These are phyloP conservation scores for Rhorus exstirpatorius DNA, from an alignment of 2,888 invertebrate species.

Conservation along the genomic window DNA sequence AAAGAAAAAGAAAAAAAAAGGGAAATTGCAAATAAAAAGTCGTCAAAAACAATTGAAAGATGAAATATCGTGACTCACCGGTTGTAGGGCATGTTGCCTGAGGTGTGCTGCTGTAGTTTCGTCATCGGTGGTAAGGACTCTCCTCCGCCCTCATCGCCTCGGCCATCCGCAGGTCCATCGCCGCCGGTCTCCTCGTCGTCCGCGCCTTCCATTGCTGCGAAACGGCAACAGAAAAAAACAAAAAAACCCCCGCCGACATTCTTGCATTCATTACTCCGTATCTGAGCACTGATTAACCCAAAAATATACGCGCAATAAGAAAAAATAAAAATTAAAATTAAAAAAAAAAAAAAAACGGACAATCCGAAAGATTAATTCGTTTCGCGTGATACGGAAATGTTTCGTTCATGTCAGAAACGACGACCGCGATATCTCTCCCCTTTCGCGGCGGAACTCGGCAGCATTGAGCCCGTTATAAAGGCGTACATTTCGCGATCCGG, in stretches of 20 bases:
- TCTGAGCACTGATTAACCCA: background rate
- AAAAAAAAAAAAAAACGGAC: too few relatives aligned
- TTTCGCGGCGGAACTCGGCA: slow-evolving; percentile 4
- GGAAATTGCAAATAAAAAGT: too few relatives aligned
- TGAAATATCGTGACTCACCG: slow-evolving; percentile 77
- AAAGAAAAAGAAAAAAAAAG: too few relatives aligned
- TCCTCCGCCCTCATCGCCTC: slow-evolving; percentile 77
- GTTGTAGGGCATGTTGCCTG: slow-evolving; percentile 76
- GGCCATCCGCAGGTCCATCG: slow-evolving; percentile 69
- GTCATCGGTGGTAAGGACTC: slow-evolving; percentile 75
- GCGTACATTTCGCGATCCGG: slow-evolving; percentile 54
- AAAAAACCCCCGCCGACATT: background rate
- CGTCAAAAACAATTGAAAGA: background rate
- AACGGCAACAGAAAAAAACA: background rate
- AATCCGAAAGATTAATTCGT: too few relatives aligned
- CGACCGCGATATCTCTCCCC: too few relatives aligned
- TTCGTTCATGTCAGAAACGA: too few relatives aligned
- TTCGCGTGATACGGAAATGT: too few relatives aligned
- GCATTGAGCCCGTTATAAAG: slow-evolving; percentile 38
- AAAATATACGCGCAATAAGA: background rate
- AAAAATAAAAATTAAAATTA: too few relatives aligned
- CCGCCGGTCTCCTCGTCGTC: slow-evolving; percentile 76
- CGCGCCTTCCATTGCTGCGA: slow-evolving; percentile 77
- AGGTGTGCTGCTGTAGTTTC: slow-evolving; percentile 77
- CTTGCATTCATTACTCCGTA: background rate